phyloP scores from a whole-genome alignment of 92 coral and sea anemone genomes.

The Pocillopora grandis region DNA sequence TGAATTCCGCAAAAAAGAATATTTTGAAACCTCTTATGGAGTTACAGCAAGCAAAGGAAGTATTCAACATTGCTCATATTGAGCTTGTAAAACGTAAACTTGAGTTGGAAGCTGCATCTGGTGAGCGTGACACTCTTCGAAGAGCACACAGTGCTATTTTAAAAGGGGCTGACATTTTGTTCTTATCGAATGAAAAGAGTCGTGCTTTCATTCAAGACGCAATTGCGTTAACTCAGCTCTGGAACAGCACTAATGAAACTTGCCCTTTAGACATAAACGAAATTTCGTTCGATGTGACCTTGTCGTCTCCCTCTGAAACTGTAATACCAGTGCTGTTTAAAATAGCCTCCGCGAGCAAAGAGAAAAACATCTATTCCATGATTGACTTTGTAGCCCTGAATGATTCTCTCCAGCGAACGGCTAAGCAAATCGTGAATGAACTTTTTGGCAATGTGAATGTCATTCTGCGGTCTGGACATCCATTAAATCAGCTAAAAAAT shows the following conservation, averaged over 20 bases:
- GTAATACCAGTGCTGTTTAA: constrained; percentile 16
- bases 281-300: constrained; percentile 25
- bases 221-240: constrained; percentile 24
- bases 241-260: constrained; percentile 28
- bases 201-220: constrained; percentile 35
- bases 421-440: constrained; percentile 43
- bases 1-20: constrained; percentile 28
- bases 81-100: constrained; percentile 44
- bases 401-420: constrained; percentile 52
- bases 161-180: constrained; percentile 49
- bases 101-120: constrained; percentile 50
- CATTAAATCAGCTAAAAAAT: constrained; percentile 14
- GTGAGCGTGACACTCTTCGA: constrained; percentile 45
- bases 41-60: constrained; percentile 42
- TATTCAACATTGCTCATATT: constrained; percentile 48
- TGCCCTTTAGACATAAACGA: constrained; percentile 1
- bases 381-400: constrained; percentile 34
- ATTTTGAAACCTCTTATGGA: constrained; percentile 34
- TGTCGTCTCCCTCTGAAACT: constrained; percentile 24
- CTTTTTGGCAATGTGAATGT: constrained; percentile 52
- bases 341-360: constrained; percentile 14
- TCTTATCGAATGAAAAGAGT: constrained; percentile 25
- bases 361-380: constrained; percentile 19
- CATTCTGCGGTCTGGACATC: constrained; percentile 46
- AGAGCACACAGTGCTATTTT: constrained; percentile 44